A percentile compares a stretch with the other conserved stretches of the same genome.
Evolutionary conservation across 2,888 invertebrate genomes (phyloP).

Genomic region (Hirudinaria manillensis): DNA sequence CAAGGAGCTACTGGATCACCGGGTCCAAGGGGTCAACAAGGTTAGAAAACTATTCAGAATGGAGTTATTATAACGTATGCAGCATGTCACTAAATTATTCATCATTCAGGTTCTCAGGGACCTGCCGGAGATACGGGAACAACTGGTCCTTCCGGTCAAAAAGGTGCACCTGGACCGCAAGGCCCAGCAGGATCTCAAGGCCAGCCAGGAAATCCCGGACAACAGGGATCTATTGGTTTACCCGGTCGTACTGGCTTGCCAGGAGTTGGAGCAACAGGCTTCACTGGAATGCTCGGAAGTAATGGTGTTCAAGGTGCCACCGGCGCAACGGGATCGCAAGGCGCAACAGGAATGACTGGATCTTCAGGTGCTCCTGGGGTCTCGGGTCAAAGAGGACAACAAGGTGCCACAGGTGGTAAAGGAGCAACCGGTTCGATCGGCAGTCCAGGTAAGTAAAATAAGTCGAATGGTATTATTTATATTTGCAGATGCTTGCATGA

Average conservation of each 20-base stretch:
- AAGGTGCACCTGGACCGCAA: slow-evolving; percentile 26
- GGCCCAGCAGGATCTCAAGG: slow-evolving; percentile 16
- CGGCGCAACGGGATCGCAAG: slow-evolving; percentile 19
- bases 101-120: slow-evolving; percentile 24
- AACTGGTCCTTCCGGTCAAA: slow-evolving; percentile 25
- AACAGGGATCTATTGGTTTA: not conserved
- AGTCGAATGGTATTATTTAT: not conserved
- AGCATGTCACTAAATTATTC: too few relatives aligned
- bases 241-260: not conserved
- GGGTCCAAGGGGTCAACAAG: slow-evolving; percentile 13
- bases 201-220: slow-evolving; percentile 24
- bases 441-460: slow-evolving; percentile 8
- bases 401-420: slow-evolving; percentile 28
- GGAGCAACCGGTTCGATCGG: slow-evolving; percentile 21
- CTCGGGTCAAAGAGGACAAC: slow-evolving; percentile 57
- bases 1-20: slow-evolving; percentile 27
- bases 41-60: not conserved
- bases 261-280: slow-evolving; percentile 21
- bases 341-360: slow-evolving; percentile 28
- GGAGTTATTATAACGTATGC: too few relatives aligned
- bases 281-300: slow-evolving; percentile 16
- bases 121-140: slow-evolving; percentile 19
- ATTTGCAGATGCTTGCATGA: not conserved
- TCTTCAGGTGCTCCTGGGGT: slow-evolving; percentile 53
- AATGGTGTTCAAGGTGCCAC: slow-evolving; percentile 16